These are phyloP conservation scores for Ctenopoma kingsleyae DNA, from an alignment of 2,797 vertebrate genomes.

Conservation along the genomic window DNA sequence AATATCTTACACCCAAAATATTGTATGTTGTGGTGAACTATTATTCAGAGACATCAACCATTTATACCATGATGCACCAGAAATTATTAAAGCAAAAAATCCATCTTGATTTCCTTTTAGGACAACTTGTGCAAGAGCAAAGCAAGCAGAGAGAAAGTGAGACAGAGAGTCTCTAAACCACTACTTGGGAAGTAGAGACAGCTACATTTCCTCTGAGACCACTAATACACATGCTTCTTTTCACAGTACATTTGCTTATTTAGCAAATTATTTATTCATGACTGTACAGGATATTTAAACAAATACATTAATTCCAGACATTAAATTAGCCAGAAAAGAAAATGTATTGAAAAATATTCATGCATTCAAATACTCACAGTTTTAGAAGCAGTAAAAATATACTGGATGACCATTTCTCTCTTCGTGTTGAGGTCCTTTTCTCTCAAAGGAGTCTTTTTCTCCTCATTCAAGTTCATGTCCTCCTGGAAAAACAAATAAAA, in stretches of 20 bases:
- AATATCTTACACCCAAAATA: not conserved
- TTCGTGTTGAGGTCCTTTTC: conserved; percentile 95
- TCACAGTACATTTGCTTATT: too few species aligned
- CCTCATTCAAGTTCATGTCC: conserved; percentile 99
- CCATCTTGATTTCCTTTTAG: too few species aligned
- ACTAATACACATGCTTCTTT: too few species aligned
- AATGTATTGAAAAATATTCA: not conserved
- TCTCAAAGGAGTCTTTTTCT: conserved; percentile 94
- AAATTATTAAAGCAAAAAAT: too few species aligned
- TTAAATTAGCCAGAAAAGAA: not conserved
- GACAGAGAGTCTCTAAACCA: too few species aligned
- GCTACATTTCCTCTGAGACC: too few species aligned
- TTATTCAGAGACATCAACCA: conserved; percentile 7
- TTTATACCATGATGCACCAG: not conserved
- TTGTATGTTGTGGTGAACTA: conserved; percentile 3
- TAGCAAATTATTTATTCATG: too few species aligned
- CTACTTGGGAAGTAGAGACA: too few species aligned
- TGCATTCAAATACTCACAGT: conserved; percentile 84
- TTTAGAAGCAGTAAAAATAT: conserved; percentile 93
- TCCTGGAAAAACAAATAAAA: conserved; percentile 83
- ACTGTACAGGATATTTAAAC: too few species aligned
- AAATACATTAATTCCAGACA: not conserved
- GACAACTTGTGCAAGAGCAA: too few species aligned
- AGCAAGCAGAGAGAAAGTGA: too few species aligned
- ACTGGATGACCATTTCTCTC: conserved; percentile 98